Base-by-base conservation (phyloP, 2,113 vertebrate genomes). In the Nothoprocta perdicaria region DNA sequence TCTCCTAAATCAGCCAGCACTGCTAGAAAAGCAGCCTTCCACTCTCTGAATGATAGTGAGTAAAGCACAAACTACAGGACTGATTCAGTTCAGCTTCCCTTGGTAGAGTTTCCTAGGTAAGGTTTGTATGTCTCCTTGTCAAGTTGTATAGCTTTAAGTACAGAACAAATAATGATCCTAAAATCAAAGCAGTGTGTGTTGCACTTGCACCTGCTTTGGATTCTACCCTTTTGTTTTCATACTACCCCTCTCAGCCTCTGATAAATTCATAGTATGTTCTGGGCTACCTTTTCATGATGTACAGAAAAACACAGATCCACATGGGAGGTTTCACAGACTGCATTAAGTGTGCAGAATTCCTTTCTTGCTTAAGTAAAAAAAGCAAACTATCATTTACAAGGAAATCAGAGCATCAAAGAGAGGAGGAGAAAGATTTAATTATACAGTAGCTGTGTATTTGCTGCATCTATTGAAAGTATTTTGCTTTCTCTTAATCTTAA, bases 201-300 rank as follows among this genome's bases (percentile, higher is more conserved):
- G 66, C 71, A 60, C 31, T 95, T 92, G 86, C 92, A 96, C 91
- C 86, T 96, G 95, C 31, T 61, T 86, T 80, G 86, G 65, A 89
- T 85, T 90, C 88, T 48, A 58, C 52, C 9, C 33, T 88, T 92
- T 93, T 94, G 73, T 95, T 95, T 96, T 94, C 46, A 57, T 79
- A 88, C 58, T 91, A 94, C 43, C 81, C 89, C 57, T 96, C 57
- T 2, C 60, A 73, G 69, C 92, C 94, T 92, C 62, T 91, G 96
- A 94, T 88, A 96, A 86, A 96, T 96, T 91, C 90, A 38, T 95
- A 89, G 85, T 89, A 88, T 11, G 1, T 86, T 97, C 81, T 80
- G 89, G 94, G 74, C 58, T 95, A 96, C 83, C 67, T 95, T 97
- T 95, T 96, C 88, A 97, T 96, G 29, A 0, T 93, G 81, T 91